Conservation (phyloP, 2,888 invertebrate genomes). For the Nymphalis polychloros region DNA sequence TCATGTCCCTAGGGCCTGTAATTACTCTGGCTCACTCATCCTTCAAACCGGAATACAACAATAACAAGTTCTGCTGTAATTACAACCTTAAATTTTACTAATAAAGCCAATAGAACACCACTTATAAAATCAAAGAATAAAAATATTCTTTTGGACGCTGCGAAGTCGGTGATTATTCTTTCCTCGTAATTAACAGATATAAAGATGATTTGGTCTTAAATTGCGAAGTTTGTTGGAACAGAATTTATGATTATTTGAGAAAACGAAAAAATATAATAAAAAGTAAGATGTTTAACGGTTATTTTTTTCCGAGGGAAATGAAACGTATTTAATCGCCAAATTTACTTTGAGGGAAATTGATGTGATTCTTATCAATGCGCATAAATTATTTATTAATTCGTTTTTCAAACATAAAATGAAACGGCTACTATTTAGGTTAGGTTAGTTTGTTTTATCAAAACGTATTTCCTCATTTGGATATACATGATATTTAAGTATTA, state of each 20-base stretch:
- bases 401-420: too few species aligned
- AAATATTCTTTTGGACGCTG: neutral
- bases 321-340: slow-evolving; percentile 23
- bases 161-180: slow-evolving; percentile 6
- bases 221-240: slow-evolving; percentile 23
- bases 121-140: too few species aligned
- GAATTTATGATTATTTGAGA: slow-evolving; percentile 22
- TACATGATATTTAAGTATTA: too few species aligned
- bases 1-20: too few species aligned
- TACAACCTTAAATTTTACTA: too few species aligned
- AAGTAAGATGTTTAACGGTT: slow-evolving; percentile 34
- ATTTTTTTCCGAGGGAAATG: slow-evolving; percentile 23
- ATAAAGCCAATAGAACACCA: too few species aligned
- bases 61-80: too few species aligned
- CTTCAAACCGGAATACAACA: too few species aligned
- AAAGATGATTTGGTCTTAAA: slow-evolving; percentile 15
- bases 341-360: slow-evolving; percentile 28
- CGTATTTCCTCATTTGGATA: too few species aligned
- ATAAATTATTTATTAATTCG: neutral
- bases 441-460: too few species aligned
- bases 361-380: slow-evolving; percentile 21
- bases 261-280: slow-evolving; percentile 7
- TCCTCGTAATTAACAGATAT: slow-evolving; percentile 19
- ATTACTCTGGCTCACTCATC: too few species aligned
- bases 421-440: too few species aligned